Conservation (phyloP, 1,140 invertebrate species). For the Zaprionus gabonicus region DNA sequence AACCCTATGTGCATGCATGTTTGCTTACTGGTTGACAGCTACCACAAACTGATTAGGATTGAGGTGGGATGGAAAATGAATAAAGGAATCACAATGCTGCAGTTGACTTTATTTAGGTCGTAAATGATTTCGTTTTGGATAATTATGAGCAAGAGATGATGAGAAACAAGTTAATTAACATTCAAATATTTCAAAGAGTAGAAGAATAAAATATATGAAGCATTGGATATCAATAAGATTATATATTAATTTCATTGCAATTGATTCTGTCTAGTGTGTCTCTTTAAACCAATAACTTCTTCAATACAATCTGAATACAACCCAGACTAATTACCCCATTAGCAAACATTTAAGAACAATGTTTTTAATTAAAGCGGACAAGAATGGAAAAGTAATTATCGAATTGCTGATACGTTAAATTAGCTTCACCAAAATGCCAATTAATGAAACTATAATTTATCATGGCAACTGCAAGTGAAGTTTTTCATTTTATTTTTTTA, state of each 20-base stretch:
- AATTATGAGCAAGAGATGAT: constrained; percentile 21
- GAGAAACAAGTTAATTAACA: background rate
- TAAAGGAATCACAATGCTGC: constrained; percentile 7
- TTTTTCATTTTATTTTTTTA: constrained; percentile 33
- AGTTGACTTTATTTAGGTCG: constrained; percentile 36
- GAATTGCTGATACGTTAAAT: constrained; percentile 19
- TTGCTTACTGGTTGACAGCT: constrained; percentile 33
- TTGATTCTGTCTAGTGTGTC: background rate
- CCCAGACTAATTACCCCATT: constrained; percentile 11
- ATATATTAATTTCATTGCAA: too few species aligned
- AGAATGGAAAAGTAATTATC: constrained; percentile 20
- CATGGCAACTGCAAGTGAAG: constrained; percentile 39
- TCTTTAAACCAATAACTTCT: background rate
- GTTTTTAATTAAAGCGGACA: constrained; percentile 3
- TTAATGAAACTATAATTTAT: constrained; percentile 45
- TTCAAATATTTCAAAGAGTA: too few species aligned
- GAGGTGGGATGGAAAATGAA: constrained; percentile 30
- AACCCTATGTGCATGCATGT: constrained; percentile 29
- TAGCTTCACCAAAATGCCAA: constrained; percentile 53
- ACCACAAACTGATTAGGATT: constrained; percentile 69
- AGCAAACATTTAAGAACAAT: constrained; percentile 2
- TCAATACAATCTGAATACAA: background rate
- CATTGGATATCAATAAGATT: too few species aligned
- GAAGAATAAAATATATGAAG: too few species aligned
- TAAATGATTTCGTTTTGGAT: constrained; percentile 20